phyloP scores from a whole-genome alignment of 2,797 vertebrate species.

The Melopsittacus undulatus region DNA sequence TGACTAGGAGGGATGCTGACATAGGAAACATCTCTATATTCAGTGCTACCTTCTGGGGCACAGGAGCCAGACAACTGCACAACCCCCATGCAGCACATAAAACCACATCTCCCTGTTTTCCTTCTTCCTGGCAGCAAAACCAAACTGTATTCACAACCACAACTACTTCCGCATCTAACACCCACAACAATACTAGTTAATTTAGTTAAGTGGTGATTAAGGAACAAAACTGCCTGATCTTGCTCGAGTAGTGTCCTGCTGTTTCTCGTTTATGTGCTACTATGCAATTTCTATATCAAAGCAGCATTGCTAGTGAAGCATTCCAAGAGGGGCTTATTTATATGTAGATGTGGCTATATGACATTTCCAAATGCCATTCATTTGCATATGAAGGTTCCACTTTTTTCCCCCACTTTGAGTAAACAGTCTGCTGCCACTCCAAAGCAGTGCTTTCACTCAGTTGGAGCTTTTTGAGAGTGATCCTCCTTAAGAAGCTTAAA shows the following conservation, averaged over 20 bases:
- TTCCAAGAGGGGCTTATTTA: slow-evolving; percentile 76
- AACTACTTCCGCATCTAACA: neutral
- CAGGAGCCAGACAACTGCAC: neutral
- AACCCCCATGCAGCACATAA: neutral
- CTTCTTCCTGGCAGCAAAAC: neutral
- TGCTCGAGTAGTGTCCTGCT: slow-evolving; percentile 10
- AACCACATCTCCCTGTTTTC: neutral
- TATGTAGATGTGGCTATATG: slow-evolving; percentile 81
- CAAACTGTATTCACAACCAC: neutral
- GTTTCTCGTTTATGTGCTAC: slow-evolving; percentile 44
- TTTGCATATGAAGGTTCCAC: slow-evolving; percentile 81
- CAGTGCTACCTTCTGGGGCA: neutral
- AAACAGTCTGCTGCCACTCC: slow-evolving; percentile 71
- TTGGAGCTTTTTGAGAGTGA: slow-evolving; percentile 39
- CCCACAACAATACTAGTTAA: neutral
- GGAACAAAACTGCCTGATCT: neutral
- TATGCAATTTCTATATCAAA: slow-evolving; percentile 62
- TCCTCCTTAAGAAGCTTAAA: slow-evolving; percentile 9
- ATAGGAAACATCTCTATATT: rapidly evolving
- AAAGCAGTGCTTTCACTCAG: slow-evolving; percentile 54
- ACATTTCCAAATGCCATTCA: slow-evolving; percentile 85
- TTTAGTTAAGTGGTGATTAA: slow-evolving; percentile 27
- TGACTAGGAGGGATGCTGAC: neutral
- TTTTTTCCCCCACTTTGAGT: slow-evolving; percentile 52
- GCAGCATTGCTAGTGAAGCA: slow-evolving; percentile 56